Evolutionary conservation across 1,140 invertebrate species (phyloP).

Genomic region (Zeugodacus cucurbitae): DNA sequence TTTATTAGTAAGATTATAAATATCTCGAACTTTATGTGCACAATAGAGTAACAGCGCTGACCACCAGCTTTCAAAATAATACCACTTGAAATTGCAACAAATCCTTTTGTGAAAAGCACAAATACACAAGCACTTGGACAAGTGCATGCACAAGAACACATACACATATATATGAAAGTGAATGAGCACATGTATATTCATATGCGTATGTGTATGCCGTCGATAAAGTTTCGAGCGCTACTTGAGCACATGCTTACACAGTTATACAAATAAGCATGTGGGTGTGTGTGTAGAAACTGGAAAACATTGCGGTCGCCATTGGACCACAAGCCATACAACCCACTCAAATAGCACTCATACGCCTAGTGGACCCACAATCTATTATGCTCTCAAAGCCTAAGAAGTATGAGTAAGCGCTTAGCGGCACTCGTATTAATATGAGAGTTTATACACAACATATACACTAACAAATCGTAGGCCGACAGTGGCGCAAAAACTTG

Average conservation of each 20-base stretch:
- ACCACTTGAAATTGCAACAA: slow-evolving; percentile 39
- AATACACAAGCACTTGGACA: background rate
- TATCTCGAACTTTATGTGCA: slow-evolving; percentile 17
- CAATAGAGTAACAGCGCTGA: background rate
- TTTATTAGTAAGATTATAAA: slow-evolving; percentile 39
- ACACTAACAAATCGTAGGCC: background rate
- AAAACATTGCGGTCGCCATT: background rate
- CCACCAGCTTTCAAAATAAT: slow-evolving; percentile 33
- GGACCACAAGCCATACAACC: background rate
- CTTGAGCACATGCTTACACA: background rate
- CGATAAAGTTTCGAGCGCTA: background rate
- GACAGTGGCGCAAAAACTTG: background rate
- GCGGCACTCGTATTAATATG: background rate
- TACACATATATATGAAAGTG: background rate
- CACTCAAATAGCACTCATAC: slow-evolving; percentile 21
- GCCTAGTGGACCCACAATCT: slow-evolving; percentile 24
- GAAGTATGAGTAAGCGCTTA: background rate
- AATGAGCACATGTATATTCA: background rate
- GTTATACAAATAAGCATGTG: background rate
- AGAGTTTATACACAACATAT: background rate
- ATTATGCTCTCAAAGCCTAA: background rate
- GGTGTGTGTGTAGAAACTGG: background rate
- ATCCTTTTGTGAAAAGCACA: slow-evolving; percentile 26
- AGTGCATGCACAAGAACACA: background rate
- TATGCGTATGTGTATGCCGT: background rate